Evolutionary conservation across 2,113 vertebrate genomes (phyloP), one percentile per base, ranked within the genome.

Genomic region (Lagopus leucura): DNA sequence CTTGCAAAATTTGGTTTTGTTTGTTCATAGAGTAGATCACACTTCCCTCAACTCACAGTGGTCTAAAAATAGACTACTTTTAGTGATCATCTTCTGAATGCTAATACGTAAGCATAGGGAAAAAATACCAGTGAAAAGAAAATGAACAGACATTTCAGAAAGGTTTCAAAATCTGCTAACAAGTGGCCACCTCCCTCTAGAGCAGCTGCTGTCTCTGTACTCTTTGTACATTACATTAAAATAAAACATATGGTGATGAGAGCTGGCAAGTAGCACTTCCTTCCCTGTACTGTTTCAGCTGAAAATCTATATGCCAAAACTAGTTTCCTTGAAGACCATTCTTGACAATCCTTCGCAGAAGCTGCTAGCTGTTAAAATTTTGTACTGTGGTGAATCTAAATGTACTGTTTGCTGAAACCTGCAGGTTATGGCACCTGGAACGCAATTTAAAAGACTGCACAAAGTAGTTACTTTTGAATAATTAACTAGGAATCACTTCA

Each of bases 261-360:
- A 97, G 97, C 97, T 99, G 98, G 98, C 98, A 98, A 47, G 61
- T 25, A 74, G 92, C 75, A 93, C 97, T 98, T 98, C 98, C 98
- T 98, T 65, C 97, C 97, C 93, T 83, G 67, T 8, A 27, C 74
- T 54, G 66, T 16, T 90, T 80, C 82, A 81, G 82, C 69, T 88
- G 81, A 55, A 28, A 60, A 88, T 55, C 94, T 80, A 58, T 45
- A 57, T 65, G 81, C 95, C 95, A 95, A 92, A 42, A 86, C 66
- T 11, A 86, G 86, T 45, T 95, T 93, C 75, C 76, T 91, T 48
- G 72, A 92, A 96, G 89, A 94, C 60, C 93, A 94, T 4, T 92
- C 94, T 82, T 72, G 71, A 92, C 88, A 95, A 77, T 78, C 94
- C 88, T 95, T 96, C 95, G 92, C 82, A 95, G 96, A 96, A 97